These are phyloP conservation scores for Pyrocephalus nanus DNA, from an alignment of 2,797 vertebrate species.

Conservation along the genomic window DNA sequence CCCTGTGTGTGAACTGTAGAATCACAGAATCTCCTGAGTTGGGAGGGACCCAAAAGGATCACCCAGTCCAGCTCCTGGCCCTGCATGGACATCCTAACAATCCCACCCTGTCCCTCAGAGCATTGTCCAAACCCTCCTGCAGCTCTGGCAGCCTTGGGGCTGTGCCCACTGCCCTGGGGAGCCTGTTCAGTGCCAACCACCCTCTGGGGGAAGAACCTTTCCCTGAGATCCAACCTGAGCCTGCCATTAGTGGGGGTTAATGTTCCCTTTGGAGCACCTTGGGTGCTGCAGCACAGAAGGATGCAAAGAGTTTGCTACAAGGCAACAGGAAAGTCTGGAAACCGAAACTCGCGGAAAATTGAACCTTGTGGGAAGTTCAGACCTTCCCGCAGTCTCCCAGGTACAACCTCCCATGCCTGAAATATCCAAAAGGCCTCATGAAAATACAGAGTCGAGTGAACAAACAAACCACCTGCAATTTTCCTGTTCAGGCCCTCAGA, in stretches of 20 bases:
- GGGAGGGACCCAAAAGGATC: background rate
- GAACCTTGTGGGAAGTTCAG: background rate
- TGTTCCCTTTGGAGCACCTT: background rate
- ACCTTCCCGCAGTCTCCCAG: background rate
- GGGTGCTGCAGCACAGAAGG: background rate
- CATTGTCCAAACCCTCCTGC: rapidly evolving
- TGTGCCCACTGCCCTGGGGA: background rate
- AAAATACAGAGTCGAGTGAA: background rate
- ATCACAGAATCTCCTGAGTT: background rate
- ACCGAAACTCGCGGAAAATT: background rate
- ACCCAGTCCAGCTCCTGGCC: rapidly evolving
- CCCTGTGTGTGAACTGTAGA: background rate
- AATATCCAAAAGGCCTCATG: background rate
- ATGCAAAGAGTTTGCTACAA: background rate
- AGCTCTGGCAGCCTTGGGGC: background rate
- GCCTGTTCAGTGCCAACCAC: background rate
- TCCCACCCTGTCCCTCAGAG: background rate
- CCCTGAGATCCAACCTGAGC: rapidly evolving
- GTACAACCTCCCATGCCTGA: background rate
- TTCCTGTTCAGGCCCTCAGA: background rate
- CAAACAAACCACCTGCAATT: background rate
- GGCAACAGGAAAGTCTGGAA: background rate
- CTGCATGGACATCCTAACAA: background rate
- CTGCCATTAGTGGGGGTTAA: background rate
- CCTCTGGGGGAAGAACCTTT: background rate